Base-by-base conservation (phyloP, 2,888 invertebrate species). In the Chaitophorus viminalis region DNA sequence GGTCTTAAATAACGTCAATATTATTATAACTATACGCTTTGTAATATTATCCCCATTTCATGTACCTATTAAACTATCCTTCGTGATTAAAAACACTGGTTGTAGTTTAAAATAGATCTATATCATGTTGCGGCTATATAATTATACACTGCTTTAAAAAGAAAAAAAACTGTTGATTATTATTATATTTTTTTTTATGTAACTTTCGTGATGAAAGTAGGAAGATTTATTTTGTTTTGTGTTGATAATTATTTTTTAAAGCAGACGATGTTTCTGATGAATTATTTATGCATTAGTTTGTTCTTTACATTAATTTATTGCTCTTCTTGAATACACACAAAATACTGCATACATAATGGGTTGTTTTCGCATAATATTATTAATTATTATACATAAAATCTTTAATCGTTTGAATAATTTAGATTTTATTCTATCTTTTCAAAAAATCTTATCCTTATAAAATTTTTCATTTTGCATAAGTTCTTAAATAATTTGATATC, bases 161-260 rank as follows among this genome's bases (percentile, higher is more conserved):
- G 60, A 83, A 74, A 74, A 75, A 74, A 74, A 74, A 31, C 54
- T n/a, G 72, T 39, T 39, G 6, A 5, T 39, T 39, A 39, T 39
- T 39, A 39, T 6, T 39, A 5, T 82, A 52, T 70, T 68, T 70
- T 70, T 18, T 72, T 82, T 82, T 74, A 82, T 82, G 21, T 74
- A 82, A 83, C 54, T 83, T 36, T 54, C 3, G 6, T 11, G 74
- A 83, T 83, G 82, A 83, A 83, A 83, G 82, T 83, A 6, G 54
- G 36, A 60, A 60, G 82, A n/a, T 82, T 72, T 52, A 33, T 82
- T 82, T 82, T 52, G 39, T 33, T 52, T 36, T 72, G 29, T n/a
- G 17, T 60, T 70, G 82, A 54, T 14, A 54, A 54, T 82, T 82
- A 82, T 82, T 82, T 82, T 82, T 54, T 74, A 54, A 72, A 31